Evolutionary conservation across 2,113 vertebrate genomes (phyloP), one percentile per base, ranked within the genome.

Genomic region (Oryzias melastigma): DNA sequence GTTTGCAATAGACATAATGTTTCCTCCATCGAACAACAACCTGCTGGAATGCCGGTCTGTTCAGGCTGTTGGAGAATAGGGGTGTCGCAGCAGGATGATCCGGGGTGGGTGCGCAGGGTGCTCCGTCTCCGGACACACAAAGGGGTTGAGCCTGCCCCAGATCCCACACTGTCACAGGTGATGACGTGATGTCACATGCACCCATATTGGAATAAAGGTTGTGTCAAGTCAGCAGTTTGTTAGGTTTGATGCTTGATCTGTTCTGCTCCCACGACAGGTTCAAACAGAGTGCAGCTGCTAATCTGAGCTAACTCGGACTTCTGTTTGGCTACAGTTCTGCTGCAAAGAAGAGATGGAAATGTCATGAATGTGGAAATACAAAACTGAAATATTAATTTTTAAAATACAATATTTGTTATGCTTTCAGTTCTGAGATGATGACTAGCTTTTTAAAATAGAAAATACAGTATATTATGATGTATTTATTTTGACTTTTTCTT

Each of bases 151-250:
- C 82, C 84, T 84, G 73, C 73, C 79, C 73, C 68, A 84, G 83
- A 90, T 89, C 86, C 85, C 62, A 42, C 66, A 63, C 65, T 68
- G 70, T 71, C 77, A 80, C 70, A 54, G 74, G 72, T 68, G 52
- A 62, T 76, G 74, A 87, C 16, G 71, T 85, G 73, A 90, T 90
- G 84, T 81, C 88, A 91, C 81, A 79, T 78, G 88, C 80, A 75
- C 72, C 77, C 65, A 71, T 60, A 69, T 45, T 25, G 47, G 62
- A 82, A 91, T 84, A 90, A 92, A 91, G 77, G 77, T 77, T 65
- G 29, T 43, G 84, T 83, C 79, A 71, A 82, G 75, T 92, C 91
- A 89, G 89, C 90, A 78, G 68, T 85, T 84, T 84, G 66, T 63
- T 62, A 57, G 75, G 79, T 74, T 67, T 61, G 55, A 70, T 68